phyloP scores from a whole-genome alignment of 2,888 invertebrate species.

The Allolobophora icterica region DNA sequence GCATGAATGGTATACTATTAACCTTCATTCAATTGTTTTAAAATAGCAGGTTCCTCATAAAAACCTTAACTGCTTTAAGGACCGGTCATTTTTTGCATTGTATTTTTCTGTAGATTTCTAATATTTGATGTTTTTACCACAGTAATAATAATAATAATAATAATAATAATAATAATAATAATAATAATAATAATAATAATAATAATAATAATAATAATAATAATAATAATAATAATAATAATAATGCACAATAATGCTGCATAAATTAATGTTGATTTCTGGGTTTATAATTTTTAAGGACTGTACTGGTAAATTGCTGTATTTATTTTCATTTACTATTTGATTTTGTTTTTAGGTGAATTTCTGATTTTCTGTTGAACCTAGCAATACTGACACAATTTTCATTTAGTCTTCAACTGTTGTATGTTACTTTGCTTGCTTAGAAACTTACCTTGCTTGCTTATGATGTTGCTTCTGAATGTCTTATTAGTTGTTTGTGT shows the following conservation, averaged over 20 bases:
- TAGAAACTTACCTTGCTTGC: not conserved
- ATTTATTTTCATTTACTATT: not conserved
- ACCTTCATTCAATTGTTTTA: not conserved
- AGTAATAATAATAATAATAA: too few relatives aligned
- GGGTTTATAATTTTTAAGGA: not conserved
- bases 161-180: too few relatives aligned
- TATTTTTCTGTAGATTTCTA: not conserved
- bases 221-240: too few relatives aligned
- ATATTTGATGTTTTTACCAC: not conserved
- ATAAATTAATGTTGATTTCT: too few relatives aligned
- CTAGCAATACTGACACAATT: constrained; percentile 7
- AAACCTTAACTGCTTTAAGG: not conserved
- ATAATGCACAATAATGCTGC: too few relatives aligned
- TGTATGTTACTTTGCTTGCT: not conserved
- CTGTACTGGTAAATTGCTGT: not conserved
- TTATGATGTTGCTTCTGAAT: constrained; percentile 6
- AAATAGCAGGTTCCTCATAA: not conserved
- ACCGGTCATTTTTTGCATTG: not conserved
- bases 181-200: too few relatives aligned
- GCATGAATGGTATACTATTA: not conserved
- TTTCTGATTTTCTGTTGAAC: not conserved
- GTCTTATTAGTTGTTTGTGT: not conserved
- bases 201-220: too few relatives aligned
- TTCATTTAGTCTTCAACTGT: not conserved
- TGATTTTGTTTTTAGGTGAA: constrained; percentile 7